Conservation (phyloP, 2,113 vertebrate species). For the Willisornis vidua region DNA sequence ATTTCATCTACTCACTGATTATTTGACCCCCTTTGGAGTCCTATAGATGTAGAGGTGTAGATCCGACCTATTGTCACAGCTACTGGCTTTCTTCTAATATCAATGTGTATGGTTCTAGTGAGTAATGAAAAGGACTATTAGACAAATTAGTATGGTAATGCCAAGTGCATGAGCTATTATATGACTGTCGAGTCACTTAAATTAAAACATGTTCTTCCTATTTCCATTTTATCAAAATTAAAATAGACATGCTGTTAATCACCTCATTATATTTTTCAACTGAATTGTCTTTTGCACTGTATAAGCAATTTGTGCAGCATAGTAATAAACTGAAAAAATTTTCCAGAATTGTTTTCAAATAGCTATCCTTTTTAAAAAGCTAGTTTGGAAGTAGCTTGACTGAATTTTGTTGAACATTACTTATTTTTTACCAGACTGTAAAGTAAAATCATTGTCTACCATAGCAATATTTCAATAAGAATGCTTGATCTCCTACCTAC, state of each 20-base stretch:
- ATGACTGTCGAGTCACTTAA: neutral
- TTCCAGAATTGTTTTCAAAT: neutral
- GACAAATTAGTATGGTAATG: neutral
- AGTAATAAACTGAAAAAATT: neutral
- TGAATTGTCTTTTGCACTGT: neutral
- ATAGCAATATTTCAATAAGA: neutral
- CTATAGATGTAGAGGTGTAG: neutral
- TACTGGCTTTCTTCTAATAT: neutral
- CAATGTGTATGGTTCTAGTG: neutral
- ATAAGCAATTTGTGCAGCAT: neutral
- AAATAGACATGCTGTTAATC: constrained; percentile 4
- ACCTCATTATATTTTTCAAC: neutral
- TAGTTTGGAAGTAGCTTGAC: neutral
- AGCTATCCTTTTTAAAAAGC: neutral
- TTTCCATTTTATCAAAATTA: neutral
- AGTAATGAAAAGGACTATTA: neutral
- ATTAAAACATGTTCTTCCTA: neutral
- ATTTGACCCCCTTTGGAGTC: neutral
- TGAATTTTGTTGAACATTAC: neutral
- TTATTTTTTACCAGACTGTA: neutral
- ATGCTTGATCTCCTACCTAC: neutral
- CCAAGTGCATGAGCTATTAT: neutral
- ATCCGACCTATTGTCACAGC: neutral
- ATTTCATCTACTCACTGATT: neutral
- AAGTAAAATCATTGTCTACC: neutral